phyloP scores from a whole-genome alignment of 2,113 vertebrate species.

The Spermophilus dauricus region DNA sequence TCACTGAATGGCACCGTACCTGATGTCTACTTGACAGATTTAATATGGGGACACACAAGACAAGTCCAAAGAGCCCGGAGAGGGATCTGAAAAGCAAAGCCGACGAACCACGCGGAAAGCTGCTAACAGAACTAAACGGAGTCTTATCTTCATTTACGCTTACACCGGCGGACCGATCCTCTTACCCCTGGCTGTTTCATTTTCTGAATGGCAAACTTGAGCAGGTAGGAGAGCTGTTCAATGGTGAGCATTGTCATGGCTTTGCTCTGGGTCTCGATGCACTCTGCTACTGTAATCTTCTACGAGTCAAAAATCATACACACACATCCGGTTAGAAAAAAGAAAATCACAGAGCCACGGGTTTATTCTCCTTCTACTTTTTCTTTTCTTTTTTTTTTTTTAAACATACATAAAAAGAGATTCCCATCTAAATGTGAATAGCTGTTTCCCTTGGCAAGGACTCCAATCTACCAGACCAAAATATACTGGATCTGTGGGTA shows the following conservation, averaged over 20 bases:
- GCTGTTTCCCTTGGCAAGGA: background rate
- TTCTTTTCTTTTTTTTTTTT: background rate
- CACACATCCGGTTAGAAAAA: constrained; percentile 78
- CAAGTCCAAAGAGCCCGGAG: background rate
- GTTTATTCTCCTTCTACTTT: background rate
- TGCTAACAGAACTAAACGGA: background rate
- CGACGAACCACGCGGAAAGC: background rate
- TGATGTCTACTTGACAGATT: background rate
- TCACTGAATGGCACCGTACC: background rate
- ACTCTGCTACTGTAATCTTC: constrained; percentile 99
- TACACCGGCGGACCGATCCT: constrained; percentile 4
- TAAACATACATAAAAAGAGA: background rate
- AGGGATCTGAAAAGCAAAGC: background rate
- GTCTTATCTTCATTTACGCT: background rate
- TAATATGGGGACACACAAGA: background rate
- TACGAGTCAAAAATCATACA: constrained; percentile 88
- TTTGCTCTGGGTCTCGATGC: constrained; percentile 99
- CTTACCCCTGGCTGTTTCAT: constrained; percentile 99
- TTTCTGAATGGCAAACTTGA: constrained; percentile 99
- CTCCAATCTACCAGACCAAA: background rate
- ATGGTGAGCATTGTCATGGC: constrained; percentile 99
- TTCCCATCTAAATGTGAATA: background rate
- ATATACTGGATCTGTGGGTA: background rate
- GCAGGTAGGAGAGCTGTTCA: constrained; percentile 98
- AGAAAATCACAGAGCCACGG: background rate